Evolutionary conservation across 2,888 invertebrate species (phyloP).

Genomic region (Sarcophaga carnaria): DNA sequence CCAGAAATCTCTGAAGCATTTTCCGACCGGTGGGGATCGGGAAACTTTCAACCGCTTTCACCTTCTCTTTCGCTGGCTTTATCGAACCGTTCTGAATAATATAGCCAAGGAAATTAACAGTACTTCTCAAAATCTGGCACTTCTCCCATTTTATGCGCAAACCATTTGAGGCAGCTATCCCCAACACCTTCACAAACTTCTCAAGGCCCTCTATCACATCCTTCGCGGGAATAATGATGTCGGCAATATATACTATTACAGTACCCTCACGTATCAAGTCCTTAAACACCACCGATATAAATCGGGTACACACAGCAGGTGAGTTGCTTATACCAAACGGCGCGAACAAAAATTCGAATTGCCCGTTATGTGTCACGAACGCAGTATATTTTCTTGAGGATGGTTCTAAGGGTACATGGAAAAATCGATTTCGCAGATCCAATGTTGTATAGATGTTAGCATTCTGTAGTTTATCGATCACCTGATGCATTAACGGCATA

Average conservation of each 20-base stretch:
- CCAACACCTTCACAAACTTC: slow-evolving; percentile 30
- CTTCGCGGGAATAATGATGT: slow-evolving; percentile 60
- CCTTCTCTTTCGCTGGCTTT: slow-evolving; percentile 51
- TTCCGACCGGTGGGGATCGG: slow-evolving; percentile 55
- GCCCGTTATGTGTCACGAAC: slow-evolving; percentile 69
- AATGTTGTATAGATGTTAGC: slow-evolving; percentile 40
- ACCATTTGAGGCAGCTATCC: slow-evolving; percentile 38
- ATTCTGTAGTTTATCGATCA: slow-evolving; percentile 55
- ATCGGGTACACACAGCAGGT: slow-evolving; percentile 27
- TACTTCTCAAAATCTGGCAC: slow-evolving; percentile 55
- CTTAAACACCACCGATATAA: slow-evolving; percentile 11
- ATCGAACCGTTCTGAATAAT: slow-evolving; percentile 62
- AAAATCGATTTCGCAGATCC: slow-evolving; percentile 14
- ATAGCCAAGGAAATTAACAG: slow-evolving; percentile 51
- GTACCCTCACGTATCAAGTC: too few relatives aligned
- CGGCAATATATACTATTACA: slow-evolving; percentile 20
- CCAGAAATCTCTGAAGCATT: slow-evolving; percentile 62
- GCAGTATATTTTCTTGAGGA: slow-evolving; percentile 69
- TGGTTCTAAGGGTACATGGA: slow-evolving; percentile 40
- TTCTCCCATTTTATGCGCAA: slow-evolving; percentile 59
- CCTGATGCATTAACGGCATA: slow-evolving; percentile 65
- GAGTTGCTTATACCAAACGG: slow-evolving; percentile 55
- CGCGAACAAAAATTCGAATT: slow-evolving; percentile 59
- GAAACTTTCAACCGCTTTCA: slow-evolving; percentile 51
- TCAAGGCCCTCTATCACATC: slow-evolving; percentile 48